Conservation (phyloP, 2,888 invertebrate species). For the Seira musarum region DNA sequence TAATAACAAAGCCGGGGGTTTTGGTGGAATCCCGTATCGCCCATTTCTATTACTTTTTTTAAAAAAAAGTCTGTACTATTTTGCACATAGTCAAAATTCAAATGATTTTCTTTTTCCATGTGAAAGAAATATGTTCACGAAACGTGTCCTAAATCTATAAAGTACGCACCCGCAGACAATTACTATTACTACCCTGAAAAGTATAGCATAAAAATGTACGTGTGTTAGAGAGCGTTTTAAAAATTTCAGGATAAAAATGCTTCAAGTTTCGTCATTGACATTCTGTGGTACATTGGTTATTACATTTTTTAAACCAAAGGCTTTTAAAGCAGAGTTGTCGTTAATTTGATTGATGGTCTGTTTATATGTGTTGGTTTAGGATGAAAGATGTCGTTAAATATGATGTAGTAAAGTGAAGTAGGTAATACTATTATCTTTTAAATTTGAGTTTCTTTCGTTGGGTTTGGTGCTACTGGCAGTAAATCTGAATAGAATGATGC, state of each 20-base stretch:
- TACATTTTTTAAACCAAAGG: constrained; percentile 25
- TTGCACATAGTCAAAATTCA: too few relatives aligned
- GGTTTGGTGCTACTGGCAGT: constrained; percentile 6
- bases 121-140: too few relatives aligned
- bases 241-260: neutral
- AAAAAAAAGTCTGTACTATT: too few relatives aligned
- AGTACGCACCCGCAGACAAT: too few relatives aligned
- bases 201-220: too few relatives aligned
- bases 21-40: too few relatives aligned
- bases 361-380: constrained; percentile 52
- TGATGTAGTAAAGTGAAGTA: constrained; percentile 11
- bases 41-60: too few relatives aligned
- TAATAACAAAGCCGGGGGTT: too few relatives aligned
- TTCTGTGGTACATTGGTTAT: neutral
- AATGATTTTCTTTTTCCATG: too few relatives aligned
- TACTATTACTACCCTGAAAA: too few relatives aligned
- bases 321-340: constrained; percentile 59
- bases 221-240: too few relatives aligned
- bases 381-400: neutral
- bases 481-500: constrained; percentile 17
- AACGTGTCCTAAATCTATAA: too few relatives aligned
- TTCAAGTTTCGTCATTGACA: constrained; percentile 40
- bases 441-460: constrained; percentile 24
- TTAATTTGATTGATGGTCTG: constrained; percentile 63
- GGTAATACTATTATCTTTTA: neutral